These are phyloP conservation scores for Zosterops pallidus DNA, from an alignment of 2,113 vertebrate species.

Conservation along the genomic window DNA sequence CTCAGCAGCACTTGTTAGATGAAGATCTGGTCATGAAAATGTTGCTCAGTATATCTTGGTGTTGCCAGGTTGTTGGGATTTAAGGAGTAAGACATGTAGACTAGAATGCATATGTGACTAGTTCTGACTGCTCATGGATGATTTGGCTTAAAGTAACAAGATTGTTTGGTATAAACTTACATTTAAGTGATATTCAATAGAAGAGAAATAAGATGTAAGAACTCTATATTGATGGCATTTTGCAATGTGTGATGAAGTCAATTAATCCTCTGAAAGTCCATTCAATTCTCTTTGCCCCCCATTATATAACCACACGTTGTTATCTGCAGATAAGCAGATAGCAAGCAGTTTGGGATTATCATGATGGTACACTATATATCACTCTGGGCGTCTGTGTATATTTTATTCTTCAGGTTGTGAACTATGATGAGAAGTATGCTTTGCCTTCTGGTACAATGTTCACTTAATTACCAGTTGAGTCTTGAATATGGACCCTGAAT, in stretches of 20 bases:
- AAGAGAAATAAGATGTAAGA: background rate
- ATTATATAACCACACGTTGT: fast-evolving
- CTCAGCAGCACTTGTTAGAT: background rate
- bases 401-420: background rate
- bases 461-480: background rate
- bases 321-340: background rate
- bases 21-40: fast-evolving
- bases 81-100: background rate
- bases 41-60: fast-evolving
- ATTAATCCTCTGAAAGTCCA: background rate
- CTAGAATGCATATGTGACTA: fast-evolving
- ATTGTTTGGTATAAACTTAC: fast-evolving
- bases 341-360: background rate
- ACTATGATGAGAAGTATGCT: background rate
- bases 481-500: background rate
- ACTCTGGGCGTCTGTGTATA: fast-evolving
- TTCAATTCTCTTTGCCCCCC: fast-evolving
- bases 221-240: background rate
- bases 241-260: background rate
- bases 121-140: background rate
- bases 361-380: fast-evolving
- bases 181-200: fast-evolving
- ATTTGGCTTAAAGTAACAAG: background rate
- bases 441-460: background rate
- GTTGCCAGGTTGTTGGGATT: background rate